Evolutionary conservation across 2,888 invertebrate genomes (phyloP), one percentile per base, ranked within the genome.

Genomic region (Sphinx pinastri): DNA sequence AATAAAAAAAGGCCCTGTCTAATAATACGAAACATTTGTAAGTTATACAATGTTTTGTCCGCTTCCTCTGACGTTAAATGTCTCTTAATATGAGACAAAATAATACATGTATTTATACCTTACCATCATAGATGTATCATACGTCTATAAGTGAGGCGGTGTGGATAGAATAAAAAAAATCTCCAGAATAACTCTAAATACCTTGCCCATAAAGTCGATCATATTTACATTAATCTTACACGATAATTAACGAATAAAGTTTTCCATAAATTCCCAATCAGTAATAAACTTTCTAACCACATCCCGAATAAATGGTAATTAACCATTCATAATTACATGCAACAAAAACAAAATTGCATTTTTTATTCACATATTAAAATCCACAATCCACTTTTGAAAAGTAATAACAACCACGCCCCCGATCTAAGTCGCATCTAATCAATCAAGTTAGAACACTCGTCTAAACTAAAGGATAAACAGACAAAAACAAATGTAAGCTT

Each of bases 381-480:
- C 84, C 80, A 84, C 84, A 86, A 81, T 80, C 76, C 76, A 80
- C 81, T 79, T 78, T 76, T 78, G 75, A 81, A 81, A 77, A 69
- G 78, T 82, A 84, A 84, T 83, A 81, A 81, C 77, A 77, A 77
- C 81, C 77, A 80, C 90, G 87, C 90, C 90, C 86, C 81, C 77
- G 79, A 82, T 82, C 85, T 83, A 79, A 83, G 83, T 87, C 79
- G 76, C 79, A 80, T 83, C 88, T 87, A 93, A 94, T 94, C 93
- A 93, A 94, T 94, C 93, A 94, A 91, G 85, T 85, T 84, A 81
- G 89, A 91, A 90, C 92, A 88, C 89, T 88, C 89, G 81, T 84
- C 82, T 78, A 77, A 79, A 80, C 83, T 80, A 81, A 86, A 84
- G 81, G 71, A 81, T 83, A 84, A 84, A 77, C 83, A 84, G 88